Evolutionary conservation across 2,113 vertebrate genomes (phyloP).

Genomic region (Microtus ochrogaster): DNA sequence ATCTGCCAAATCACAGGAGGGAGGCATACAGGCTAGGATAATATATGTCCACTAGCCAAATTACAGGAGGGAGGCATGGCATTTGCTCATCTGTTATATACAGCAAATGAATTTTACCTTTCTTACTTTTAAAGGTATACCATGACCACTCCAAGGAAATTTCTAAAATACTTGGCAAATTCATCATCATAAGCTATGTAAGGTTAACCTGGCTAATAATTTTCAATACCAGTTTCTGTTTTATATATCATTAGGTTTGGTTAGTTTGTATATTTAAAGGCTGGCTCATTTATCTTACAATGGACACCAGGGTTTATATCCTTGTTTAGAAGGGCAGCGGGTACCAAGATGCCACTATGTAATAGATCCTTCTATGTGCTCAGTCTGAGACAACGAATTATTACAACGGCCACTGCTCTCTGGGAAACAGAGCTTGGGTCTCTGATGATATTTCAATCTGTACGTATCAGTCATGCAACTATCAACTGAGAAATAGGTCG

Average conservation of each 20-base stretch:
- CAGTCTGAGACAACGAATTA: constrained; percentile 86
- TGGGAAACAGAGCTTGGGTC: constrained; percentile 87
- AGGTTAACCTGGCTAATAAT: constrained; percentile 9
- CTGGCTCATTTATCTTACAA: constrained; percentile 63
- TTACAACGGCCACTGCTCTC: constrained; percentile 82
- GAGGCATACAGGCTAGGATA: not conserved
- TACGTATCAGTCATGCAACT: constrained; percentile 98
- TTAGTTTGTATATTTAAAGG: not conserved
- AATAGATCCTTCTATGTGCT: constrained; percentile 84
- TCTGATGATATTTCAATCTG: constrained; percentile 95
- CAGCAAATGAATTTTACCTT: not conserved
- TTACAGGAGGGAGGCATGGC: not conserved
- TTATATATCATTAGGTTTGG: not conserved
- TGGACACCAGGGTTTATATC: constrained; percentile 82
- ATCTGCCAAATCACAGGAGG: not conserved
- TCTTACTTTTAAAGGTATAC: constrained; percentile 28
- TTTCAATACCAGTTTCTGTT: constrained; percentile 2
- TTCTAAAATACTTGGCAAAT: constrained; percentile 31
- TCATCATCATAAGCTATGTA: not conserved
- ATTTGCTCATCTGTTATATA: not conserved
- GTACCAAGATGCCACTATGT: constrained; percentile 79
- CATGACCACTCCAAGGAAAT: constrained; percentile 12
- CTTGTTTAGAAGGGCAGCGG: constrained; percentile 81
- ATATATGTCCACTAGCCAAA: not conserved
- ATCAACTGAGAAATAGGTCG: constrained; percentile 97